Conservation (phyloP, 2,113 vertebrate species). For the Chlorodrepanis virens region DNA sequence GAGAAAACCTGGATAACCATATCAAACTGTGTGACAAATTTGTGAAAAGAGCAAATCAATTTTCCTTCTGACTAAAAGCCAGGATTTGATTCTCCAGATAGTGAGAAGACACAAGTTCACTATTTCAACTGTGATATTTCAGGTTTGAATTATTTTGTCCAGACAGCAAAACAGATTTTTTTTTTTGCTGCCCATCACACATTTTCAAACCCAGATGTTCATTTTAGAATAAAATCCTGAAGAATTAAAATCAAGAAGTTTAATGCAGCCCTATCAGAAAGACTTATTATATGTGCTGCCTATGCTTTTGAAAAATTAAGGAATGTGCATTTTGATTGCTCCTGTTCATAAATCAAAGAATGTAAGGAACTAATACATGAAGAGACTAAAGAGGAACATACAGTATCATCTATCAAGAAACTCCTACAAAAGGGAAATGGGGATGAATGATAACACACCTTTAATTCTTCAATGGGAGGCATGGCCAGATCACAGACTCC, state of each 20-base stretch:
- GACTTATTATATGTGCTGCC: background rate
- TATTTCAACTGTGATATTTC: background rate
- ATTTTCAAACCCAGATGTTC: background rate
- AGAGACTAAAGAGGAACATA: background rate
- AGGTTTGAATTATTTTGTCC: conserved; percentile 28
- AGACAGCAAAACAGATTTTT: background rate
- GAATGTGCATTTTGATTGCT: background rate
- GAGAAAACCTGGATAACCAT: background rate
- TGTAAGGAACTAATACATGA: background rate
- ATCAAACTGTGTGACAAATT: background rate
- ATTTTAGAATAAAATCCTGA: background rate
- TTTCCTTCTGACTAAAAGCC: background rate
- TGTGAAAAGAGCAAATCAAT: background rate
- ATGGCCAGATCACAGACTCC: background rate
- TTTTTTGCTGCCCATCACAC: background rate
- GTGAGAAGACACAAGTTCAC: background rate
- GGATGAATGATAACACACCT: background rate
- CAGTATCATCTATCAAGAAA: background rate
- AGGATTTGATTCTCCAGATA: background rate
- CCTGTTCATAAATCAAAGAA: background rate
- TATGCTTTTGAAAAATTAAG: background rate
- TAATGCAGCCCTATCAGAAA: background rate
- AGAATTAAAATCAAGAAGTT: background rate
- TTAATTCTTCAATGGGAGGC: background rate
- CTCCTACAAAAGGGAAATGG: background rate